phyloP scores from a whole-genome alignment of 1,140 invertebrate species.

The Capitella teleta region DNA sequence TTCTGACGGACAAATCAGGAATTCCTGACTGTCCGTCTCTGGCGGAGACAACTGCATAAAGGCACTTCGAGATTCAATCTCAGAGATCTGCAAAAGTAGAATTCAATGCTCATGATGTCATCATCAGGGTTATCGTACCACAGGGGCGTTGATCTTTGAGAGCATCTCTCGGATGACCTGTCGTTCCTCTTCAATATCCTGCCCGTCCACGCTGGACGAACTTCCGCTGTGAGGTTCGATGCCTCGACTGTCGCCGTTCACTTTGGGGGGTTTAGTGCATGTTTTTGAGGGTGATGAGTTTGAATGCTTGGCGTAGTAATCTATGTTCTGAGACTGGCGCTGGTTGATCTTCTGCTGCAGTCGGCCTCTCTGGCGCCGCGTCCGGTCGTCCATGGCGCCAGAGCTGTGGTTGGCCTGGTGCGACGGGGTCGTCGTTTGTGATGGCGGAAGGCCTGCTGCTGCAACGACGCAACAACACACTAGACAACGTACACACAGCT shows the following conservation, averaged over 20 bases:
- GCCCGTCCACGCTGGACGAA: constrained; percentile 18
- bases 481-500: too few species aligned
- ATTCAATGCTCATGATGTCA: background rate
- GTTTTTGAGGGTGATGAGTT: too few species aligned
- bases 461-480: too few species aligned
- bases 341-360: constrained; percentile 60
- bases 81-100: constrained; percentile 51
- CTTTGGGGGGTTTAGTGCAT: background rate
- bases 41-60: constrained; percentile 65
- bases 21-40: constrained; percentile 42
- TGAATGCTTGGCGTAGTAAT: too few species aligned
- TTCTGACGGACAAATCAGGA: constrained; percentile 47
- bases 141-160: constrained; percentile 60
- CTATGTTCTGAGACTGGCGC: too few species aligned
- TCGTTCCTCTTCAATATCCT: constrained; percentile 29
- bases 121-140: constrained; percentile 35
- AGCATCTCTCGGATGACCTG: constrained; percentile 43
- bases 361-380: constrained; percentile 61
- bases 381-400: constrained; percentile 53
- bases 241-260: background rate
- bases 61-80: constrained; percentile 64
- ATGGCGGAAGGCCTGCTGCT: constrained; percentile 1
- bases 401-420: too few species aligned
- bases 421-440: too few species aligned
- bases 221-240: background rate